phyloP scores from a whole-genome alignment of 2,113 vertebrate genomes.

The Thamnaconus septentrionalis region DNA sequence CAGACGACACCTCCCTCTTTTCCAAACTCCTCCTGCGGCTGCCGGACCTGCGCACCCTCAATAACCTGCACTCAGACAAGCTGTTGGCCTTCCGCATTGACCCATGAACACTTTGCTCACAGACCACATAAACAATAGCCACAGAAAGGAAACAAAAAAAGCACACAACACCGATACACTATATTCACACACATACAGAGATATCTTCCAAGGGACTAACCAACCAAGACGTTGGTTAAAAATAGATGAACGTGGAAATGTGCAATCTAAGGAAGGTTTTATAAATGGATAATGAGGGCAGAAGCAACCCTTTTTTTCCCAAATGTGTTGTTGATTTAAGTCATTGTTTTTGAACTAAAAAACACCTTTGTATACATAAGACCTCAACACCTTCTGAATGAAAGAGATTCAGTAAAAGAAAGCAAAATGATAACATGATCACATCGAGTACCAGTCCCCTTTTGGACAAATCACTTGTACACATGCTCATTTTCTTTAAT shows the following conservation, averaged over 20 bases:
- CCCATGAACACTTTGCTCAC: conserved; percentile 48
- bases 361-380: conserved; percentile 28
- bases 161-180: background rate
- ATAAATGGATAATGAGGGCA: conserved; percentile 24
- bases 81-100: conserved; percentile 80
- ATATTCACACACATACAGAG: conserved; percentile 3
- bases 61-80: conserved; percentile 81
- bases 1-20: conserved; percentile 72
- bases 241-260: conserved; percentile 31
- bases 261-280: conserved; percentile 38
- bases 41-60: conserved; percentile 81
- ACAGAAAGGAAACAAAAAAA: conserved; percentile 14
- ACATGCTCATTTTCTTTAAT: conserved; percentile 44
- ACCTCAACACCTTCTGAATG: conserved; percentile 33
- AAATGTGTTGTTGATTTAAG: conserved; percentile 16
- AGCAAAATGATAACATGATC: conserved; percentile 8
- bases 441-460: conserved; percentile 39
- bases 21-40: conserved; percentile 77
- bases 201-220: conserved; percentile 32
- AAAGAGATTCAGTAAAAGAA: conserved; percentile 28
- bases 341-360: conserved; percentile 25
- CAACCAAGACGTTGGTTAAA: conserved; percentile 25
- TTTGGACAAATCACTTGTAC: conserved; percentile 33
- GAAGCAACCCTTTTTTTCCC: conserved; percentile 15
- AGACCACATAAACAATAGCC: conserved; percentile 4